These are phyloP conservation scores for Phycodurus eques DNA, from an alignment of 2,113 vertebrate genomes.

Conservation along the genomic window DNA sequence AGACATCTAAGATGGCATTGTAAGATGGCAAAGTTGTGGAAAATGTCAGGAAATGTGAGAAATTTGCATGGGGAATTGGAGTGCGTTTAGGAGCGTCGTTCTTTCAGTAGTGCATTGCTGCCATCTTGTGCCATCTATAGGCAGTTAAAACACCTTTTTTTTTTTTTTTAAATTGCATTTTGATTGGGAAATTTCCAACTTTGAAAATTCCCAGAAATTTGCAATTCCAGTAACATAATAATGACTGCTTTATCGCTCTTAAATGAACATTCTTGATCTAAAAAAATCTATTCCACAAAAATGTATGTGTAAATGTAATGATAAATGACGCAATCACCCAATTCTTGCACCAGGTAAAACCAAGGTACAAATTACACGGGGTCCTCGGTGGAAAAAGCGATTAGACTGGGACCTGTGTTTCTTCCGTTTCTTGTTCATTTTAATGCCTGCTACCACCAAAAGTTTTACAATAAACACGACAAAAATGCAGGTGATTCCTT, in stretches of 20 bases:
- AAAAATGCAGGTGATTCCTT: too few relatives aligned
- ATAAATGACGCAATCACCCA: not conserved
- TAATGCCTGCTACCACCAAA: too few relatives aligned
- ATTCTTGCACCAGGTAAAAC: not conserved
- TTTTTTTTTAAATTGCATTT: too few relatives aligned
- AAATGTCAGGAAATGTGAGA: not conserved
- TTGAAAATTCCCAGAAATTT: not conserved
- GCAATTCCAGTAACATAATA: not conserved
- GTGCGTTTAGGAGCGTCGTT: too few relatives aligned
- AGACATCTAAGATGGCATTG: not conserved
- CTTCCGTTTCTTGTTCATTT: not conserved
- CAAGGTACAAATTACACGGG: not conserved
- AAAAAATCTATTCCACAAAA: not conserved
- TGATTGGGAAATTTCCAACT: not conserved
- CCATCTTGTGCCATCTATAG: too few relatives aligned
- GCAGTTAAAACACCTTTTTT: too few relatives aligned
- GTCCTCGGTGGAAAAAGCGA: not conserved
- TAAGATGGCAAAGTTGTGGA: not conserved
- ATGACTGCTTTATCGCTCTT: constrained; percentile 10
- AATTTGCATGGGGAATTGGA: not conserved
- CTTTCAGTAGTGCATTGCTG: too few relatives aligned
- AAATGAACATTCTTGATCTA: constrained; percentile 16
- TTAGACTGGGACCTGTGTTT: not conserved
- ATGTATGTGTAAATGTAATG: not conserved
- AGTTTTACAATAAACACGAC: too few relatives aligned